Conservation (phyloP, 2,797 vertebrate species). For the Onychomys arenicola region DNA sequence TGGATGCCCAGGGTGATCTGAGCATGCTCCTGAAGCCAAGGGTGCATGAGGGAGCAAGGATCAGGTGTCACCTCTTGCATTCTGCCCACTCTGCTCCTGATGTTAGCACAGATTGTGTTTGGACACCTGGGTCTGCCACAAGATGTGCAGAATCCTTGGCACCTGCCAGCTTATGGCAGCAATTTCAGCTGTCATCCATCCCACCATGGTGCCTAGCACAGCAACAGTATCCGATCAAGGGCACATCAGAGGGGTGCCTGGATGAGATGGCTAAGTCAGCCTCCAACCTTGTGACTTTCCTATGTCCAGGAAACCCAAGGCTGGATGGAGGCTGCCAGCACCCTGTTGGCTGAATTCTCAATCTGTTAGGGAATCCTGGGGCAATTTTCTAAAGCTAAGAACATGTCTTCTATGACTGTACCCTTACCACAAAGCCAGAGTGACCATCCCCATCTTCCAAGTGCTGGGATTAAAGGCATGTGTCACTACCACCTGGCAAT, state of each 20-base stretch:
- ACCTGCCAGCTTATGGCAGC: neutral
- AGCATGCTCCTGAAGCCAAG: neutral
- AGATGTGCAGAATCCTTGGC: neutral
- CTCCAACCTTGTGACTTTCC: no score
- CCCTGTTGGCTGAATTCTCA: no score
- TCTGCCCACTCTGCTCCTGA: neutral
- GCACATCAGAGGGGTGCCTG: neutral
- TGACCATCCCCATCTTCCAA: no score
- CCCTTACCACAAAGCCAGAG: no score
- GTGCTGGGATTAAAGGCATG: no score
- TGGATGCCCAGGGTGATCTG: slow-evolving; percentile 91
- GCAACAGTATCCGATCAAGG: neutral
- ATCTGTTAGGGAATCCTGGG: no score
- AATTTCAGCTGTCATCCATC: neutral
- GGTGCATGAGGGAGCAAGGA: neutral
- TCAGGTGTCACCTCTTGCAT: neutral
- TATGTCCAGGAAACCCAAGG: no score
- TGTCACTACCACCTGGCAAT: no score
- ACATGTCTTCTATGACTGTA: no score
- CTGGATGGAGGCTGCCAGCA: neutral
- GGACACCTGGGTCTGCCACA: neutral
- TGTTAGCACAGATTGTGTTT: neutral
- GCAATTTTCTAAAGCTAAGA: no score
- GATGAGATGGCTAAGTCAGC: neutral
- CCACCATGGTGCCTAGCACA: neutral